A percentile compares a stretch with the other conserved stretches of the same genome.
phyloP scores from a whole-genome alignment of 2,113 vertebrate genomes.

The Sander lucioperca region DNA sequence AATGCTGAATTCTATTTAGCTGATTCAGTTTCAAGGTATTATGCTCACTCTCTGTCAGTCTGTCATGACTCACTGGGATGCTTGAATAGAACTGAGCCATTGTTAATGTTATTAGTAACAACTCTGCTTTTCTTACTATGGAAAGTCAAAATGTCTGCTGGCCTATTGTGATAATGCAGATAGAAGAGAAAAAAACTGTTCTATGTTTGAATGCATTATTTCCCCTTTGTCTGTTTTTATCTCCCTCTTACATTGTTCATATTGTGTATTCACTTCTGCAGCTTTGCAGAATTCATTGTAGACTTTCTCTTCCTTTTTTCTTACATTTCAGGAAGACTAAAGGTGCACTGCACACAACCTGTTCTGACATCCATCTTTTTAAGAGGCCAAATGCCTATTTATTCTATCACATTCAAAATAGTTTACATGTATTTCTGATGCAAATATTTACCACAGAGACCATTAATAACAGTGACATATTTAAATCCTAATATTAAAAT shows the following conservation, averaged over 20 bases:
- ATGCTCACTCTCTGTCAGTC: neutral
- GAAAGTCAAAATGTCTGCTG: neutral
- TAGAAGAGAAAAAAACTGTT: neutral
- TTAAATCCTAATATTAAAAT: neutral
- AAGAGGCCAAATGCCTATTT: neutral
- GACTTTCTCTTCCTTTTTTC: neutral
- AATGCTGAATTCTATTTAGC: neutral
- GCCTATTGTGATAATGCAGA: neutral
- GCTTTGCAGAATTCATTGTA: neutral
- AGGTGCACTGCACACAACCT: neutral
- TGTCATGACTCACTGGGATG: neutral
- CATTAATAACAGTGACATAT: neutral
- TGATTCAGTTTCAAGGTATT: neutral
- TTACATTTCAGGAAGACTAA: neutral
- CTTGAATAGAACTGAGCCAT: neutral
- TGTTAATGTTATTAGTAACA: neutral
- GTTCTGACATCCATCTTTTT: constrained; percentile 1
- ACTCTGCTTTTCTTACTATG: neutral
- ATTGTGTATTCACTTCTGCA: neutral
- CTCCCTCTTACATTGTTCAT: neutral
- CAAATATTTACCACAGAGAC: neutral
- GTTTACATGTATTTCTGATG: neutral
- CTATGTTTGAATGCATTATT: neutral
- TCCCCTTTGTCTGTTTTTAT: neutral
- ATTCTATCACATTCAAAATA: neutral